A percentile compares a stretch with the other conserved stretches of the same genome.
Evolutionary conservation across 2,888 invertebrate species (phyloP).

Genomic region (Steinernema carpocapsae): DNA sequence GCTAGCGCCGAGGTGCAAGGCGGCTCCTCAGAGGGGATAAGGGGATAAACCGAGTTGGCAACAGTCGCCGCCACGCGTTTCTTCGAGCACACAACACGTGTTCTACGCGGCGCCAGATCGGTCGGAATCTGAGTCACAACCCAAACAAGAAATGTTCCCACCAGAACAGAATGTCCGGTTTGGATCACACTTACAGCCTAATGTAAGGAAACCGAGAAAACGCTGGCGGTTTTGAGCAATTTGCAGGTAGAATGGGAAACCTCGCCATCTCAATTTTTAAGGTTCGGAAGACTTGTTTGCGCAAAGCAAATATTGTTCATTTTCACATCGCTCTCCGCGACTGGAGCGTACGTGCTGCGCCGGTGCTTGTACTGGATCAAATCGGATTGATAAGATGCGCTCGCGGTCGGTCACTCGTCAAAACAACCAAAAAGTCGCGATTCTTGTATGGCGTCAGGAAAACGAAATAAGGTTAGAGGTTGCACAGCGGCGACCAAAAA

Average conservation of each 20-base stretch:
- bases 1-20: not conserved
- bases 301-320: slow-evolving; percentile 26
- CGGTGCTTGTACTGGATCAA: not conserved
- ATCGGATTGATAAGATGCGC: slow-evolving; percentile 6
- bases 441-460: not conserved
- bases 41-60: not conserved
- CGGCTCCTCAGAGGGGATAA: not conserved
- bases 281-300: slow-evolving; percentile 13
- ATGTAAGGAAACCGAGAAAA: not conserved
- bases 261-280: not conserved
- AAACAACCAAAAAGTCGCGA: slow-evolving; percentile 9
- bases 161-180: not conserved
- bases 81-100: not conserved
- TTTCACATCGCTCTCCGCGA: not conserved
- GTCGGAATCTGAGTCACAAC: slow-evolving; percentile 15
- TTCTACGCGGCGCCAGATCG: not conserved
- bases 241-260: not conserved
- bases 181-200: too few relatives aligned
- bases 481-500: not conserved
- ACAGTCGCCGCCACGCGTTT: slow-evolving; percentile 14
- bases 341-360: not conserved
- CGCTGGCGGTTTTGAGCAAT: not conserved
- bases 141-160: slow-evolving; percentile 8
- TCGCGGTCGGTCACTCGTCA: not conserved
- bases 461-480: not conserved